Evolutionary conservation across 2,113 vertebrate genomes (phyloP), one percentile per base, ranked within the genome.

Genomic region (Eonycteris spelaea): DNA sequence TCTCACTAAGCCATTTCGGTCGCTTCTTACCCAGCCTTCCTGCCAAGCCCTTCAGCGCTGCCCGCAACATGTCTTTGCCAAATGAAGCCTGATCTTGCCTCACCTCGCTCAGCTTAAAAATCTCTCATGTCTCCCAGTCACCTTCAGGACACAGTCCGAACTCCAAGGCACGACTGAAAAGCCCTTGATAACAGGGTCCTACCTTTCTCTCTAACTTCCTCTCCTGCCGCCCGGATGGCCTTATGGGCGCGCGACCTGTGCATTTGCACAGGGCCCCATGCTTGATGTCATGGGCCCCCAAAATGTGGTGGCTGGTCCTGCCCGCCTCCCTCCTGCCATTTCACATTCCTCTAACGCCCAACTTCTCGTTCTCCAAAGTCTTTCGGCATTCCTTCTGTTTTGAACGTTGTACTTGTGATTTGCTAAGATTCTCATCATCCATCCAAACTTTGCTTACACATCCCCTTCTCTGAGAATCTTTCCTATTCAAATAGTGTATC

Each of bases 181-280:
- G 35, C 13, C 48, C 51, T 18, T 12, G 33, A 48, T 4, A 2
- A 33, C 9, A 6, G 1, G 8, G 4, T 12, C 70, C 28, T 8
- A 0, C 7, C 40, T 33, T 53, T 78, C 57, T 57, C 57, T 70
- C 24, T 67, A 63, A 70, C 15, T 35, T 43, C 57, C 19, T 48
- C n/a, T 63, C 84, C 61, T 73, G 79, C 19, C 28, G 5, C 7
- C 16, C 38, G 65, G 38, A 35, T 10, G 26, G 79, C 51, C 86
- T 43, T 8, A 0, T 12, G 24, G 40, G 22, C 24, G 15, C 2
- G 1, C 4, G 14, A 13, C 53, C 75, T 51, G 11, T 2, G 40
- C 18, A 16, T 45, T 7, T 7, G 11, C 70, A n/a, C 3, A 19
- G 67, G 28, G 5, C 7, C 4, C 43, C 12, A 9, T 7, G 13